phyloP scores from a whole-genome alignment of 2,113 vertebrate genomes.

The Pygoscelis antarcticus region DNA sequence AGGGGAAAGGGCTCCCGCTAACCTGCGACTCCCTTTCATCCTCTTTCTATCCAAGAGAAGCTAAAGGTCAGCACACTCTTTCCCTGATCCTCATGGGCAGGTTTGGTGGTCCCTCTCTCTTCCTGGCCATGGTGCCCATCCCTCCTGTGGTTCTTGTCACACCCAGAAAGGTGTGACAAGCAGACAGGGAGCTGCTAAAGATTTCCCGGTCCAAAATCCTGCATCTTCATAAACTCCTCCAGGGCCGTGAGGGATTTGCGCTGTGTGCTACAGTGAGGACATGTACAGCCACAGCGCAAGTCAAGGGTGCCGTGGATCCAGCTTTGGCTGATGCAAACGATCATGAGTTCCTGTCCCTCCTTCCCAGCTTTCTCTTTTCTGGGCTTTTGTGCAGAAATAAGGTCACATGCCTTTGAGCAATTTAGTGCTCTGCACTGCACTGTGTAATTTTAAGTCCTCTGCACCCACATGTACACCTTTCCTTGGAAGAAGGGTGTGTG shows the following conservation, averaged over 20 bases:
- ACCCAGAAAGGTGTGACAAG: neutral
- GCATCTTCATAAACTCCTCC: neutral
- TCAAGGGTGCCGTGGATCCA: neutral
- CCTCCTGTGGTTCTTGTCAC: neutral
- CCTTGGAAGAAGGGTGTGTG: neutral
- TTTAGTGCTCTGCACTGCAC: neutral
- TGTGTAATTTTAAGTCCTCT: neutral
- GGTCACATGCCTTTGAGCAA: neutral
- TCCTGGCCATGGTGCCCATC: neutral
- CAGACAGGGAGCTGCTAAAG: neutral
- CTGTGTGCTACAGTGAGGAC: neutral
- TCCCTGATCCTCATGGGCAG: neutral
- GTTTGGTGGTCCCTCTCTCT: neutral
- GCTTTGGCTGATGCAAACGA: neutral
- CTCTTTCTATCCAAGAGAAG: neutral
- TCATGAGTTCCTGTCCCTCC: neutral
- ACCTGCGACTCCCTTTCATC: neutral
- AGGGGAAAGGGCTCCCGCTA: neutral
- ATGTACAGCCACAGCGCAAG: neutral
- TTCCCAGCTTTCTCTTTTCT: neutral
- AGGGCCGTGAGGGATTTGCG: rapidly evolving
- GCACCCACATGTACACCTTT: neutral
- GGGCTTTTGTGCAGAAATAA: neutral
- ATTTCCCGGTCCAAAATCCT: neutral
- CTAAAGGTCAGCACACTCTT: neutral